Evolutionary conservation across 2,888 invertebrate species (phyloP), one percentile per base, ranked within the genome.

Genomic region (Phorcus lineatus): DNA sequence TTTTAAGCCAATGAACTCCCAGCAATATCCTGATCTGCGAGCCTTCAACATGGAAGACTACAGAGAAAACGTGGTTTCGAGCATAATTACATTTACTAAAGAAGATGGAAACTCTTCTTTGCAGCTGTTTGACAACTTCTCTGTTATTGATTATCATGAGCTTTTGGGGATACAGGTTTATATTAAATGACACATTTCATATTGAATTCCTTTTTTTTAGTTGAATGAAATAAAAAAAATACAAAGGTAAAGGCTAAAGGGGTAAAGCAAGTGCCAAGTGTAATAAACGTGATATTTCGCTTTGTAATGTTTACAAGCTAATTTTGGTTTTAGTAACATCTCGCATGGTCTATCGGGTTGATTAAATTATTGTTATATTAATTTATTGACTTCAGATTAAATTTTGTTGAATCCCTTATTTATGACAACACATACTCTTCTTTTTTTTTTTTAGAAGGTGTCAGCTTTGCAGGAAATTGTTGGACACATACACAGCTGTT

Each of bases 401-500:
- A n/a, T n/a, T n/a, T n/a, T n/a, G n/a, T n/a, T n/a, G n/a, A n/a
- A n/a, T n/a, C n/a, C n/a, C n/a, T n/a, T n/a, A n/a, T n/a, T n/a
- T n/a, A n/a, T n/a, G n/a, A n/a, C n/a, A n/a, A n/a, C n/a, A n/a
- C n/a, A 9, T 77, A 36, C 16, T 13, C 74, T 67, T 22, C 6
- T 76, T 66, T 54, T 78, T 81, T 47, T 77, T 77, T 80, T 62
- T 62, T 80, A 86, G 86, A 83, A 84, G 55, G 53, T 74, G 13
- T 75, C 78, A 36, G 66, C 36, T 54, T 78, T 84, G 7, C 84
- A 86, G 28, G 86, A 86, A 70, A 76, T 84, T n/a, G 53, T 87
- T 11, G 83, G 87, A 36, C 77, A 85, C 76, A 83, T 87, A 24
- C 85, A 88, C 66, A 85, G 75, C 57, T 82, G 83, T 55, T 80